Conservation (phyloP, 2,797 vertebrate genomes). For the Premnoplex brunnescens region DNA sequence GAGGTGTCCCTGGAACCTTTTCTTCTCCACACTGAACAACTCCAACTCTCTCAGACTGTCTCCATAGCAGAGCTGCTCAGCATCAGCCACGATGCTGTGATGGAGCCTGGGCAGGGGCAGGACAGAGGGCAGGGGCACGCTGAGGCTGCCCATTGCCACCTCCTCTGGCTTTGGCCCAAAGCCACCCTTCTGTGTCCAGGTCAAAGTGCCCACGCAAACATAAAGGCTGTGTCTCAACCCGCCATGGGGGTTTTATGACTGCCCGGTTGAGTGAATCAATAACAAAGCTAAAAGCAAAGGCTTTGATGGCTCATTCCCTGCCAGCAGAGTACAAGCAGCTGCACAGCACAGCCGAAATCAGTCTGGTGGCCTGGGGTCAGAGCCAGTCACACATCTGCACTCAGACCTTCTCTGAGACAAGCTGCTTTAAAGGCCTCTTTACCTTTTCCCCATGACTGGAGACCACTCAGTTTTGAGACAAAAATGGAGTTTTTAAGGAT, state of each 20-base stretch:
- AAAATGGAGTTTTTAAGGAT: not conserved
- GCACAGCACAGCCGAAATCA: accelerated
- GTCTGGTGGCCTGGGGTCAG: not conserved
- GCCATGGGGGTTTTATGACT: not conserved
- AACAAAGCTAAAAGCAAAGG: not conserved
- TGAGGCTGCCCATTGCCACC: not conserved
- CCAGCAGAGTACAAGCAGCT: not conserved
- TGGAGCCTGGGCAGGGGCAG: not conserved
- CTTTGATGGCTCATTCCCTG: not conserved
- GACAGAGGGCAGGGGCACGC: accelerated
- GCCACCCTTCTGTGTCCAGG: not conserved
- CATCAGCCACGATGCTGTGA: not conserved
- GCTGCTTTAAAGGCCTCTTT: not conserved
- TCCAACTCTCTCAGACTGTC: not conserved
- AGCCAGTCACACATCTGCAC: accelerated
- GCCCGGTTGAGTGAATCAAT: not conserved
- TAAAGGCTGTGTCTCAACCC: not conserved
- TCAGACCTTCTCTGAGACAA: not conserved
- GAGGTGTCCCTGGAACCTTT: not conserved
- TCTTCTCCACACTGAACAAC: not conserved
- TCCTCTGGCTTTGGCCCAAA: not conserved
- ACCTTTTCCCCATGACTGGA: not conserved
- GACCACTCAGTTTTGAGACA: not conserved
- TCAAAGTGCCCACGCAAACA: not conserved
- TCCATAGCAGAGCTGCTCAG: not conserved